Base-by-base conservation (phyloP, 2,113 vertebrate genomes). In the Noctilio leporinus region DNA sequence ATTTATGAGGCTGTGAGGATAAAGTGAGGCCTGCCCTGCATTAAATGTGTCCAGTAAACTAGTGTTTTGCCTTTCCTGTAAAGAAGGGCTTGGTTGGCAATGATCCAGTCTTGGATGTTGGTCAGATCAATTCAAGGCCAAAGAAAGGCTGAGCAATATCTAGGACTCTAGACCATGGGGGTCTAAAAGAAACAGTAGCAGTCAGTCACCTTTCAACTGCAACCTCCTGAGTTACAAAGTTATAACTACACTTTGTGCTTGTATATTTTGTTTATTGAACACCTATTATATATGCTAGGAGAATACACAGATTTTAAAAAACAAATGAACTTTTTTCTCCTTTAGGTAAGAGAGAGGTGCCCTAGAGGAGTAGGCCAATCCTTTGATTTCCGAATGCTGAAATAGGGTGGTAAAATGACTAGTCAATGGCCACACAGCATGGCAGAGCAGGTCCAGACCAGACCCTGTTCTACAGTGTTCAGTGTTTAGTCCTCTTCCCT, bases 21-120 rank as follows among this genome's bases (percentile, higher is more conserved):
- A 59, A 59, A 59, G 57, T 59, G 59, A 62, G 59, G 59, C 28
- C 35, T 26, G 1, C 20, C 28, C 24, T 45, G 53, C 35, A 5
- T n/a, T 10, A 7, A 8, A 10, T 0, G 8, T 38, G 26, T 10
- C 72, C 38, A 38, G 35, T 20, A 67, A 53, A 6, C 0, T 0
- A 40, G 47, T 45, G n/a, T 43, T 73, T 35, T 6, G 20, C 30
- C 73, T 64, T 55, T 30, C 38, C 10, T 35, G 19, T 2, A n/a
- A 45, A 64, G 59, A 93, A 64, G 2, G 49, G 28, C 26, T 70
- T 19, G 33, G 49, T 15, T 64, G 30, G 55, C 10, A 69, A 28
- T 3, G 33, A 22, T 30, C 49, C 30, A 4, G 30, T 26, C 89
- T 83, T 78, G 12, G 49, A 28, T 49, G 19, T 51, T 35, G 10